Evolutionary conservation across 2,888 invertebrate species (phyloP).

Genomic region (Tenthredo notha): DNA sequence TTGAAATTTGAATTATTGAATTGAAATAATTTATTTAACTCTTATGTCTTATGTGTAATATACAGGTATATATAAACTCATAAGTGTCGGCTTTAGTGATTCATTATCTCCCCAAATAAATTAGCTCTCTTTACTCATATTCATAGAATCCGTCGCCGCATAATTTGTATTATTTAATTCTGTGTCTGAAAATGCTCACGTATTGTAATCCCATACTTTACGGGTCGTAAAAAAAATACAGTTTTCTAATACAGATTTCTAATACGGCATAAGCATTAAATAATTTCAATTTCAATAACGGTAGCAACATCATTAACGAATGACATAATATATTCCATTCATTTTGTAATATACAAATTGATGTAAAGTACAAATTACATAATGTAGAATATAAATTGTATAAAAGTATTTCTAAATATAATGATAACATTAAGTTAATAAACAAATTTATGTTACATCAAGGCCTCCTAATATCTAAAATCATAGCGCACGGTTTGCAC

Average conservation of each 20-base stretch:
- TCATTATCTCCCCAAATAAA: background rate
- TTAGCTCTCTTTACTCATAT: slow-evolving; percentile 10
- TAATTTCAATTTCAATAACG: background rate
- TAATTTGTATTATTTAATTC: background rate
- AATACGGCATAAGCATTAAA: background rate
- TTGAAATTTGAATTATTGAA: background rate
- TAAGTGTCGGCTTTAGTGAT: background rate
- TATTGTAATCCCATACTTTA: background rate
- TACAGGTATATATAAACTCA: background rate
- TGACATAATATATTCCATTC: slow-evolving; percentile 31
- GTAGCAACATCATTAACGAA: slow-evolving; percentile 10
- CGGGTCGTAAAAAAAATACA: background rate
- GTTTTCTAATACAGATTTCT: background rate
- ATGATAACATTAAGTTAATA: slow-evolving; percentile 9
- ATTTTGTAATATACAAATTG: slow-evolving; percentile 44
- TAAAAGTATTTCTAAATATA: slow-evolving; percentile 39
- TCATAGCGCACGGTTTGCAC: background rate
- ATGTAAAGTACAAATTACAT: slow-evolving; percentile 45
- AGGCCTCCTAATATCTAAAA: background rate
- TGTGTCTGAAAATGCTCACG: background rate
- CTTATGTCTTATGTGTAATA: background rate
- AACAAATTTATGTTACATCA: slow-evolving; percentile 31
- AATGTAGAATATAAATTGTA: slow-evolving; percentile 32
- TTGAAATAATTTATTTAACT: background rate
- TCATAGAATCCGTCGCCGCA: background rate